A percentile compares a stretch with the other conserved stretches of the same genome.
Conservation (phyloP, 2,888 invertebrate genomes). For the Spicauda simplicius region DNA sequence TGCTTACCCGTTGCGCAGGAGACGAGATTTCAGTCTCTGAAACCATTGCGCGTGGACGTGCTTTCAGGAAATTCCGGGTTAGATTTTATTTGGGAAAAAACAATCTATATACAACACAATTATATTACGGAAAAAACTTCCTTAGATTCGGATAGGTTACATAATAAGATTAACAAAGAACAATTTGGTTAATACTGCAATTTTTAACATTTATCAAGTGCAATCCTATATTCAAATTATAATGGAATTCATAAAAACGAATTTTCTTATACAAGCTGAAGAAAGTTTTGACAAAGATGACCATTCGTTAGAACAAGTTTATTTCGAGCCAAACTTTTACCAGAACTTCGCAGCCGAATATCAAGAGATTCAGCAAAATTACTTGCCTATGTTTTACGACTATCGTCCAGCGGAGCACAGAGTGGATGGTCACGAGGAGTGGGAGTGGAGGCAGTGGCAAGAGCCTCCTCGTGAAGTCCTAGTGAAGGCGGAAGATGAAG, state of each 20-base stretch:
- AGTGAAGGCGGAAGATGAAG: constrained; percentile 63
- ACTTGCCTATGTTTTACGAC: constrained; percentile 65
- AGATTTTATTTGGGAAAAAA: not conserved
- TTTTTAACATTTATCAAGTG: not conserved
- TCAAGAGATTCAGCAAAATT: constrained; percentile 49
- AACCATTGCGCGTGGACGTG: constrained; percentile 28
- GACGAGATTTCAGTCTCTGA: constrained; percentile 34
- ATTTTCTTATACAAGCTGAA: constrained; percentile 52
- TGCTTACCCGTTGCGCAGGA: constrained; percentile 15
- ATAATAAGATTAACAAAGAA: too few relatives aligned
- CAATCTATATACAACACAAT: too few relatives aligned
- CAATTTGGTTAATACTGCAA: not conserved
- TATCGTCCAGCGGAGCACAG: constrained; percentile 49
- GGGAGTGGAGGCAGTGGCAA: constrained; percentile 59
- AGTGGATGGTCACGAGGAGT: constrained; percentile 42
- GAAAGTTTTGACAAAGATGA: constrained; percentile 44
- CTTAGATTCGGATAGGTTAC: too few relatives aligned
- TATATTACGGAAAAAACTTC: too few relatives aligned
- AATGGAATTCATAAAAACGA: constrained; percentile 63
- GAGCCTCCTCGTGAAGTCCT: constrained; percentile 44
- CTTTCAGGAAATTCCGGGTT: not conserved
- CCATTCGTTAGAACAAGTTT: constrained; percentile 35
- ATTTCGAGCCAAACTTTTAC: constrained; percentile 43
- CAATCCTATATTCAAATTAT: too few relatives aligned
- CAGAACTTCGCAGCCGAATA: constrained; percentile 42